Evolutionary conservation across 2,888 invertebrate species (phyloP), one percentile per base, ranked within the genome.

Genomic region (Hedychridium roseum): DNA sequence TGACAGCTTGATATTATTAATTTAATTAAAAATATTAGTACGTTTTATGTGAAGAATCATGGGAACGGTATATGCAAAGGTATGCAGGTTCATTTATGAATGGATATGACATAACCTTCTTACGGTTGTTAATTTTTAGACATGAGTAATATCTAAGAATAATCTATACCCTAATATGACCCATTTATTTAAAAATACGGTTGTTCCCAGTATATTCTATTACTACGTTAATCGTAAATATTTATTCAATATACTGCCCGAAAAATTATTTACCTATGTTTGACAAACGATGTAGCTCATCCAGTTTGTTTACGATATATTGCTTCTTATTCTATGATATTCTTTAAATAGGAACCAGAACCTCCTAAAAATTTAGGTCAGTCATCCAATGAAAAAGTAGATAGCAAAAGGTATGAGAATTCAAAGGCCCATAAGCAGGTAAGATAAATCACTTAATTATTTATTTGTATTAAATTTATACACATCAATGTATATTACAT

Each of bases 41-140:
- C n/a, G n/a, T n/a, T n/a, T n/a, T n/a, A n/a, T n/a, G n/a, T n/a
- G n/a, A n/a, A n/a, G n/a, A n/a, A n/a, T n/a, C n/a, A 81, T 81
- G 81, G 81, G 81, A 47, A 79, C 71, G 40, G 80, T 80, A 41
- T 71, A 80, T 50, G 81, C 81, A 28, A 81, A 81, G 71, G 81
- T 80, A 48, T 11, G 27, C 18, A 6, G 5, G 12, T 28, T 43
- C 43, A 52, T 54, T 50, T 55, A 51, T 57, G 39, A 44, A 46
- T 31, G 11, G 39, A n/a, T 38, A 40, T 26, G 11, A 31, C 67
- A 66, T 57, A 66, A 61, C 53, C 56, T 18, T 7, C 2, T 37
- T 23, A 23, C 23, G 9, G 5, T 23, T 49, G 5, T 6, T 53
- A 37, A 45, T 47, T 48, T 54, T 9, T 26, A 40, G 21, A n/a